Conservation (phyloP, 1,140 invertebrate genomes). For the Trichonephila inaurata region DNA sequence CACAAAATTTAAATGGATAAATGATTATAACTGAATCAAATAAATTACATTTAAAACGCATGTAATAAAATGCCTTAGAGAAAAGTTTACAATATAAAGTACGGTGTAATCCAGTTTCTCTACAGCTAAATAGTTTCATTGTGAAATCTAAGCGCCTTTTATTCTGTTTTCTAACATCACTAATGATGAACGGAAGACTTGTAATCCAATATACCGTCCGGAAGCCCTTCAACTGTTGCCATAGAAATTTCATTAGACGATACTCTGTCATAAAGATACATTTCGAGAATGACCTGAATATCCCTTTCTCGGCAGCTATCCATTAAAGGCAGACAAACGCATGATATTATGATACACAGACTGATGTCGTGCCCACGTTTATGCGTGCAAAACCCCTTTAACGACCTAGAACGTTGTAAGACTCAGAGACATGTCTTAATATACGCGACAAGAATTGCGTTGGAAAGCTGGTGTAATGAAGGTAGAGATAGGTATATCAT, state of each 20-base stretch:
- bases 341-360: constrained; percentile 44
- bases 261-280: constrained; percentile 62
- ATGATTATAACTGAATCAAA: neutral
- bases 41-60: neutral
- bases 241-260: constrained; percentile 65
- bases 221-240: constrained; percentile 47
- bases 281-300: constrained; percentile 61
- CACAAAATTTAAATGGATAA: too few relatives aligned
- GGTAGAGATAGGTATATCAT: constrained; percentile 30
- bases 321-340: constrained; percentile 51
- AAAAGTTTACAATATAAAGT: neutral
- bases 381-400: constrained; percentile 46
- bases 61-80: neutral
- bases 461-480: constrained; percentile 56
- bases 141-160: neutral
- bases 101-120: neutral
- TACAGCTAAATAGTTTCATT: neutral
- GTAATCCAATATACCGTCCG: constrained; percentile 38
- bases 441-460: constrained; percentile 46
- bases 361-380: constrained; percentile 46
- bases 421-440: constrained; percentile 56
- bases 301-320: constrained; percentile 51
- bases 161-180: neutral
- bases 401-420: constrained; percentile 29
- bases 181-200: constrained; percentile 39